Base-by-base conservation (phyloP, 2,888 invertebrate species). In the Aporophyla lueneburgensis region DNA sequence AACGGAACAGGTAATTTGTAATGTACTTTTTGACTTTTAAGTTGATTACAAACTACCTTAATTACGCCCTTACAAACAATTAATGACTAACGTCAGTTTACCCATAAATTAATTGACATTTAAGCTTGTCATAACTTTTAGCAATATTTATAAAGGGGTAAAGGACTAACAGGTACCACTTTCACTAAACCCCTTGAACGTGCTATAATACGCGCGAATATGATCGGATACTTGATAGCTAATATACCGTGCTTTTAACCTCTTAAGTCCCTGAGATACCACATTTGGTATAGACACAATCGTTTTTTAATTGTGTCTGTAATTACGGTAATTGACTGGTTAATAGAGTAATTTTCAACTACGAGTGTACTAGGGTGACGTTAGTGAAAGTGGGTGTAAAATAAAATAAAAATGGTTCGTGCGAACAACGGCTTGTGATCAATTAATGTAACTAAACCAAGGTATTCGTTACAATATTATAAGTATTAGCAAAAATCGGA, bases 401-500 rank as follows among this genome's bases (percentile, higher is more conserved):
- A 58, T 24, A 16, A 49, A 74, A 54, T 73, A n/a, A 43, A 71
- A n/a, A 16, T 12, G 40, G 21, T 74, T 54, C 54, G 74, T 80
- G 54, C 40, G 40, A 77, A 80, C n/a, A 61, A 73, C 59, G 53
- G 53, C 24, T 62, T 62, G 27, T 71, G 9, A 51, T 4, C 9
- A 6, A 24, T 9, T 58, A 27, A 49, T 59, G 16, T 58, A 58
- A 27, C 58, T 16, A 16, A 58, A 24, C 16, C 19, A 61, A 33
- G 5, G 58, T 59, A 10, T 16, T 24, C 24, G 3, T 27, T 46
- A 43, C 56, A 58, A 62, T 53, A 62, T 27, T 74, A 62, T 5
- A 19, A 73, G 43, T n/a, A 49, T 40, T 51, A 72, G 51, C 65
- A 71, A 74, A 81, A 71, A 88, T 84, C 80, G 78, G 86, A 85